Evolutionary conservation across 2,888 invertebrate species (phyloP).

Genomic region (Bombylius discolor): DNA sequence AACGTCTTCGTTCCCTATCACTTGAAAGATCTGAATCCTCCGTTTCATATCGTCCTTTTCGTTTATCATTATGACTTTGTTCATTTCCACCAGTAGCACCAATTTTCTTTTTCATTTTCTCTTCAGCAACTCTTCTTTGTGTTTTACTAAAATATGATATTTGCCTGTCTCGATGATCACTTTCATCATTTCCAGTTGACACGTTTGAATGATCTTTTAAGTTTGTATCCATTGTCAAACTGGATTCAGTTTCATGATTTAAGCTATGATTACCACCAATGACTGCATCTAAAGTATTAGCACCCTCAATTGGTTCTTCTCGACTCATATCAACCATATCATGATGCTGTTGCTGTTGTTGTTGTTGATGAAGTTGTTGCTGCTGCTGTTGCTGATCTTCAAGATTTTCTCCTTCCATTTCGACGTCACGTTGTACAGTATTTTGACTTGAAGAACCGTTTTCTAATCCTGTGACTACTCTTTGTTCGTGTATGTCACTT

Average conservation of each 20-base stretch:
- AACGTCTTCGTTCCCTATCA: constrained; percentile 44
- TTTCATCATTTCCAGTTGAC: constrained; percentile 31
- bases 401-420: constrained; percentile 48
- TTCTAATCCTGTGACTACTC: constrained; percentile 46
- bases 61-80: constrained; percentile 20
- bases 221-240: constrained; percentile 17
- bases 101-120: constrained; percentile 17
- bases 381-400: constrained; percentile 26
- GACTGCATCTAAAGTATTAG: constrained; percentile 27
- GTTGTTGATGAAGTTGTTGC: constrained; percentile 7
- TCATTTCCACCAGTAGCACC: constrained; percentile 25
- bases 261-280: constrained; percentile 6
- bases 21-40: constrained; percentile 51
- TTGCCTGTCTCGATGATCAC: constrained; percentile 24
- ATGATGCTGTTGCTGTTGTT: constrained; percentile 11
- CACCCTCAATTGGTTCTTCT: constrained; percentile 42
- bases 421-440: constrained; percentile 40
- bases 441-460: constrained; percentile 30
- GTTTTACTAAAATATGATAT: constrained; percentile 6
- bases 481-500: constrained; percentile 20
- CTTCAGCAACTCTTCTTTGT: constrained; percentile 29
- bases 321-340: constrained; percentile 25
- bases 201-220: constrained; percentile 22
- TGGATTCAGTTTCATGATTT: constrained; percentile 17
- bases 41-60: constrained; percentile 43